These are phyloP conservation scores for Gadus chalcogrammus DNA, from an alignment of 2,113 vertebrate genomes.

Conservation along the genomic window DNA sequence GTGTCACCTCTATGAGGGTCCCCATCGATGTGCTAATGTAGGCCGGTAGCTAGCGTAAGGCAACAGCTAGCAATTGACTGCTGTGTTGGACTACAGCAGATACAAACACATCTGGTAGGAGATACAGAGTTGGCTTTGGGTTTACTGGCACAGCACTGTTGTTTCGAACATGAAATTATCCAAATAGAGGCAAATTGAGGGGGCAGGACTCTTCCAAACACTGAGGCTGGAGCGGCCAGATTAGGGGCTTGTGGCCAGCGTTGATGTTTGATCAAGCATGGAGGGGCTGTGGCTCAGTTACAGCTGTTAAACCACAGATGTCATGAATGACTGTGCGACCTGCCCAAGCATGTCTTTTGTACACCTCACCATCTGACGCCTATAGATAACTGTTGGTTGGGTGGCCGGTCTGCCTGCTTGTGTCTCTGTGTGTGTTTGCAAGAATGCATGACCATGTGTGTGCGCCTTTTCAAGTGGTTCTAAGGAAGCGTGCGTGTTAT, in stretches of 20 bases:
- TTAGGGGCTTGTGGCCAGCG: constrained; percentile 13
- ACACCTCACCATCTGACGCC: constrained; percentile 45
- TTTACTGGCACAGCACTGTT: constrained; percentile 18
- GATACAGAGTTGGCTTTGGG: constrained; percentile 9
- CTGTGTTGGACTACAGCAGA: too few species aligned
- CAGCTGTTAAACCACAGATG: constrained; percentile 27
- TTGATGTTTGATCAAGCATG: constrained; percentile 23
- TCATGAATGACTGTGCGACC: constrained; percentile 38
- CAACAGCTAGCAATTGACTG: too few species aligned
- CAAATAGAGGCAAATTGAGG: constrained; percentile 28
- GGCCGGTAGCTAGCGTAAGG: too few species aligned
- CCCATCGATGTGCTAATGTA: too few species aligned
- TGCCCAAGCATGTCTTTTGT: constrained; percentile 27
- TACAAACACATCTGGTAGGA: constrained; percentile 14
- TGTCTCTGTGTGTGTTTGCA: constrained; percentile 2
- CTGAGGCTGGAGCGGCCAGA: constrained; percentile 3
- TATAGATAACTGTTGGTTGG: constrained; percentile 54
- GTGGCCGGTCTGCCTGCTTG: constrained; percentile 28
- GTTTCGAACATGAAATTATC: constrained; percentile 18
- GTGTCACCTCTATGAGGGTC: too few species aligned
- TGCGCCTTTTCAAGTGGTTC: background rate
- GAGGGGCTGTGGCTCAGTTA: constrained; percentile 22
- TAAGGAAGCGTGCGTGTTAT: background rate
- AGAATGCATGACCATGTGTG: background rate
- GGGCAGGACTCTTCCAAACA: constrained; percentile 26